Evolutionary conservation across 2,113 vertebrate genomes (phyloP), one percentile per base, ranked within the genome.

Genomic region (Esox niger): DNA sequence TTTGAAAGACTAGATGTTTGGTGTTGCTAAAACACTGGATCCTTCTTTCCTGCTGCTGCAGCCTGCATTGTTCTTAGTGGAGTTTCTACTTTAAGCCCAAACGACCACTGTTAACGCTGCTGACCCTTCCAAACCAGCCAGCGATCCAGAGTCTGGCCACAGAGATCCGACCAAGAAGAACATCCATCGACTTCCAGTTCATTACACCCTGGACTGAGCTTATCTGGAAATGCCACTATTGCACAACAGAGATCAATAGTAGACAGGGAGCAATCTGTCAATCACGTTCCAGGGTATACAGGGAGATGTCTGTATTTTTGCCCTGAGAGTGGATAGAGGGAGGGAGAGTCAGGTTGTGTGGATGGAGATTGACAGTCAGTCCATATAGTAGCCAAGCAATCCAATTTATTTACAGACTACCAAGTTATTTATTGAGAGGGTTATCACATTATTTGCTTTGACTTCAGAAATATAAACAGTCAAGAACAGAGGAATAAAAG

Each of bases 171-270:
- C 75, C 79, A 33, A 78, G 77, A 70, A 85, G 58, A 57, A 69
- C 72, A 88, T 89, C 71, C 79, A 89, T 87, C 79, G 54, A 59
- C 70, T 85, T 87, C 84, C 80, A 84, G 74, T 78, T 89, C 88
- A 88, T 91, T 90, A 87, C 81, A 83, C 79, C 60, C 69, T 70
- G 63, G 78, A 87, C 79, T 77, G 79, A 66, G 81, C 66, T 83
- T 82, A 75, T 82, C 69, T 67, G 68, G 74, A 56, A 75, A 79
- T 74, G 79, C 13, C 73, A 74, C 77, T 73, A 30, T 88, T 84
- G 81, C 79, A 77, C 81, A 78, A 62, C 55, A 64, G 73, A 74
- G 79, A 86, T 90, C 88, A 77, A 88, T 90, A 82, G 23, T 8
- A 9, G 72, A 86, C 79, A 72, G 82, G 85, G 77, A 78, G 85